A percentile compares a stretch with the other conserved stretches of the same genome.
These are phyloP conservation scores for Tachyglossus aculeatus DNA, from an alignment of 2,797 vertebrate genomes.

Conservation along the genomic window DNA sequence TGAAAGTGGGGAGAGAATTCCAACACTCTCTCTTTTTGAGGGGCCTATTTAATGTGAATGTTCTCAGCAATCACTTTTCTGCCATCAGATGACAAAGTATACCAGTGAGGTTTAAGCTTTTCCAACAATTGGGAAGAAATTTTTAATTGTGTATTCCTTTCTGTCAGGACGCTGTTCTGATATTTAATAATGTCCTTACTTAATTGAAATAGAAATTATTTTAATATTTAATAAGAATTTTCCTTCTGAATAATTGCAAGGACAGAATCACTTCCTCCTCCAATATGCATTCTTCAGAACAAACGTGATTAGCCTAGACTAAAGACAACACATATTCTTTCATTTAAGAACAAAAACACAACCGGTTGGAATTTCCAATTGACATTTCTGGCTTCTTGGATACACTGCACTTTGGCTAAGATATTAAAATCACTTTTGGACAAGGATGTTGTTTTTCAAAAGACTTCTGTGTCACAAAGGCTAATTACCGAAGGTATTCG, in stretches of 20 bases:
- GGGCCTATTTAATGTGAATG: too few relatives aligned
- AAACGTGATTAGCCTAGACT: constrained; percentile 23
- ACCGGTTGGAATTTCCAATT: constrained; percentile 16
- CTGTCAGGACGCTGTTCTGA: background rate
- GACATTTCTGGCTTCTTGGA: constrained; percentile 29
- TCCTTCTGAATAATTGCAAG: constrained; percentile 23
- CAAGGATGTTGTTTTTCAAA: constrained; percentile 36
- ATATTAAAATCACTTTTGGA: constrained; percentile 33
- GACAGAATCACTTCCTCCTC: constrained; percentile 19
- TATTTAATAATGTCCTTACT: constrained; percentile 6
- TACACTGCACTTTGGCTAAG: background rate
- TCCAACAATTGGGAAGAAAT: too few relatives aligned
- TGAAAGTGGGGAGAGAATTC: too few relatives aligned
- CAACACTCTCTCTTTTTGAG: too few relatives aligned
- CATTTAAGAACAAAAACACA: constrained; percentile 24
- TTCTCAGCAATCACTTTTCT: too few relatives aligned
- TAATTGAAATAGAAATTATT: constrained; percentile 12
- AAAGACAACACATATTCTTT: constrained; percentile 12
- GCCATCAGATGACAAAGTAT: too few relatives aligned
- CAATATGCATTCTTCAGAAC: background rate
- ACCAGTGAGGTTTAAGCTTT: too few relatives aligned
- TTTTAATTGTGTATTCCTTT: too few relatives aligned
- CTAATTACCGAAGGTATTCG: constrained; percentile 36
- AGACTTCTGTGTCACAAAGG: constrained; percentile 48
- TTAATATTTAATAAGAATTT: constrained; percentile 24